These are phyloP conservation scores for Exephanes ischioxanthus DNA, from an alignment of 2,888 invertebrate species.

Conservation along the genomic window DNA sequence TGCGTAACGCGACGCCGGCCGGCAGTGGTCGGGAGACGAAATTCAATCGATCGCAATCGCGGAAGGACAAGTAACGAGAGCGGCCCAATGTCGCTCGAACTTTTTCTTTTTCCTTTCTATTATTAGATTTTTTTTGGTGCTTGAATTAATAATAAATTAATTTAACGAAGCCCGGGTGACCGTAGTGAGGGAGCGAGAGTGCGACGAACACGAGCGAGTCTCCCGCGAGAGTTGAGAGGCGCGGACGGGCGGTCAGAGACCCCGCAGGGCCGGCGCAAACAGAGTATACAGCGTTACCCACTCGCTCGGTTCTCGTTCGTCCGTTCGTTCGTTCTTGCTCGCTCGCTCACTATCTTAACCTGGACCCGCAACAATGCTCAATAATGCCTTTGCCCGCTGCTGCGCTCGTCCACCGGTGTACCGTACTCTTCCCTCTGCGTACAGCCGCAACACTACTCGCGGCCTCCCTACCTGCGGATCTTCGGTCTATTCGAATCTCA, in stretches of 20 bases:
- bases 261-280: constrained; percentile 84
- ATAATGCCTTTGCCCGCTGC: constrained; percentile 72
- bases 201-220: constrained; percentile 78
- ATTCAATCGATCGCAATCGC: constrained; percentile 59
- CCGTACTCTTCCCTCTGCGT: constrained; percentile 25
- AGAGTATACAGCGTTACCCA: constrained; percentile 83
- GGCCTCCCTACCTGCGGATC: constrained; percentile 19
- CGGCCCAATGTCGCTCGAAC: constrained; percentile 7
- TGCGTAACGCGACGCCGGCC: constrained; percentile 56
- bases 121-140: not conserved
- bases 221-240: constrained; percentile 82
- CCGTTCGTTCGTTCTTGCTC: constrained; percentile 16
- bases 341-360: constrained; percentile 74
- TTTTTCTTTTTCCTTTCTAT: not conserved
- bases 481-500: constrained; percentile 14
- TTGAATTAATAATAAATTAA: constrained; percentile 55
- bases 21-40: constrained; percentile 55
- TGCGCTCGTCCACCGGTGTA: constrained; percentile 50
- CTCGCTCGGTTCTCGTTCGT: constrained; percentile 70
- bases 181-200: constrained; percentile 50
- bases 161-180: constrained; percentile 60
- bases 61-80: constrained; percentile 3
- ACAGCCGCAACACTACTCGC: constrained; percentile 8
- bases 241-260: constrained; percentile 85
- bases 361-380: constrained; percentile 77